These are phyloP conservation scores for Nasonovia ribisnigri DNA, from an alignment of 2,888 invertebrate genomes.

Conservation along the genomic window DNA sequence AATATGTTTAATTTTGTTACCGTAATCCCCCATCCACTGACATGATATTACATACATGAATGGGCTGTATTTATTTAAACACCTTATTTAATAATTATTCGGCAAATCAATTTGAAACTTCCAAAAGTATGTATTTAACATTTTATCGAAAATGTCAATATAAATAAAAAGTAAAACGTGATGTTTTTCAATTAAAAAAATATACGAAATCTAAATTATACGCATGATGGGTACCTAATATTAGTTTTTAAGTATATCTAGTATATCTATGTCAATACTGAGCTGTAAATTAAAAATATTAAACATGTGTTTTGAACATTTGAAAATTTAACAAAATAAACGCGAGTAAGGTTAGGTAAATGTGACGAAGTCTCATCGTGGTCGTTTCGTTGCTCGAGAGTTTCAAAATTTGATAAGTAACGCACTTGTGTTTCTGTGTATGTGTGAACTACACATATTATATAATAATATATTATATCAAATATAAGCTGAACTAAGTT, in stretches of 20 bases:
- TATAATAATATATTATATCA: background rate
- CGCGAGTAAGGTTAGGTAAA: background rate
- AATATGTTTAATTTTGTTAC: background rate
- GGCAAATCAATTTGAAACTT: background rate
- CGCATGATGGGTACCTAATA: too few species aligned
- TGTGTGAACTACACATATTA: background rate
- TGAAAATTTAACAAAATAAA: background rate
- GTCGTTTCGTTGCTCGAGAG: accelerated
- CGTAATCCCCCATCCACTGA: background rate
- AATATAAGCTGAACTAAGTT: background rate
- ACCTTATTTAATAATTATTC: background rate
- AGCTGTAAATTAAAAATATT: background rate
- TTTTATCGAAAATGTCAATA: background rate
- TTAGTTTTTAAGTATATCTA: too few species aligned
- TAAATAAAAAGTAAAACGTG: background rate
- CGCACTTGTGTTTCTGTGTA: background rate
- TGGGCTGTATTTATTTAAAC: background rate
- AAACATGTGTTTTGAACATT: background rate
- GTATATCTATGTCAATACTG: background rate
- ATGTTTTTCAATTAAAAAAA: background rate
- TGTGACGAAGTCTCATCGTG: background rate
- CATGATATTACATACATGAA: background rate
- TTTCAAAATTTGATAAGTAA: background rate
- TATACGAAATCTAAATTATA: too few species aligned
- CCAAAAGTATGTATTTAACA: background rate